Evolutionary conservation across 2,888 invertebrate genomes (phyloP).

Genomic region (Chelonus formosanus): DNA sequence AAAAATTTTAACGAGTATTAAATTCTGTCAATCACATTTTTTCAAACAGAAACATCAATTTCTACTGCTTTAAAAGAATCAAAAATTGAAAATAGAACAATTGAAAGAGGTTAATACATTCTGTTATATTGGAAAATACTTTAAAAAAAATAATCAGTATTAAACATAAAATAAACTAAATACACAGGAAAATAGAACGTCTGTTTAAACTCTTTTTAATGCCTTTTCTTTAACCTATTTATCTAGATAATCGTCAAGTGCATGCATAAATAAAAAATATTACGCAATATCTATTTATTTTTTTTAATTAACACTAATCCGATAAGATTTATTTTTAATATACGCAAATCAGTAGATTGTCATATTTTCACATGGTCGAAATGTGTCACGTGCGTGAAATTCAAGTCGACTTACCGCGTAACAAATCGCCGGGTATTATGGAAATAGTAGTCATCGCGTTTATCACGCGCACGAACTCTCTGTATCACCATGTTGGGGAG

Average conservation of each 20-base stretch:
- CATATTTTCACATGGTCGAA: constrained; percentile 4
- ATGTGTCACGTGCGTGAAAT: constrained; percentile 30
- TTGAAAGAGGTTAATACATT: too few species aligned
- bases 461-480: constrained; percentile 23
- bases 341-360: constrained; percentile 9
- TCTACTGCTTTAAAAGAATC: too few species aligned
- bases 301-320: constrained; percentile 1
- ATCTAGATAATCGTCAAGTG: neutral
- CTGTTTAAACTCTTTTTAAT: too few species aligned
- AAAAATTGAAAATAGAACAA: too few species aligned
- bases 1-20: too few species aligned
- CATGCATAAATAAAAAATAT: neutral
- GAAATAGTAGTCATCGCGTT: constrained; percentile 29
- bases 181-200: too few species aligned
- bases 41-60: too few species aligned
- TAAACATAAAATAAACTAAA: too few species aligned
- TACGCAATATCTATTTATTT: neutral
- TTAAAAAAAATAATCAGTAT: too few species aligned
- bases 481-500: neutral
- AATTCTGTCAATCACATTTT: too few species aligned
- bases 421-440: constrained; percentile 33
- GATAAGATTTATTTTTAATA: constrained; percentile 4
- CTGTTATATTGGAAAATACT: too few species aligned
- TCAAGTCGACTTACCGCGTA: constrained; percentile 29
- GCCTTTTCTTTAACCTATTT: neutral